Evolutionary conservation across 2,797 vertebrate genomes (phyloP).

Genomic region (Brachyrhaphis roseni): DNA sequence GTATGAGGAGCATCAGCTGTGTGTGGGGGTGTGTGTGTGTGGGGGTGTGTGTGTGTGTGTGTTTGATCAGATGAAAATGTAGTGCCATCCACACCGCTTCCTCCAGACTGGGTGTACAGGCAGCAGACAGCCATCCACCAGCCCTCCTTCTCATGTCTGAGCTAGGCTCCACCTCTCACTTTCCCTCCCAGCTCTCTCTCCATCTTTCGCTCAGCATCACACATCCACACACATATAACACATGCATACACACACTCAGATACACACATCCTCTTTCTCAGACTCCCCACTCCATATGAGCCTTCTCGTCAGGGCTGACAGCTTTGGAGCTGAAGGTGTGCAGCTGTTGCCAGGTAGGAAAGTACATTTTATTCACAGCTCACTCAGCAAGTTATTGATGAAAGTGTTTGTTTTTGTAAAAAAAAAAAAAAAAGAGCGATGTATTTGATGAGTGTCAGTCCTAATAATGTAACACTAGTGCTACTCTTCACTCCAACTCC

Average conservation of each 20-base stretch:
- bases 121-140: conserved; percentile 66
- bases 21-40: conserved; percentile 51
- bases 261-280: conserved; percentile 23
- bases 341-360: conserved; percentile 77
- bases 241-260: conserved; percentile 8
- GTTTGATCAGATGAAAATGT: conserved; percentile 69
- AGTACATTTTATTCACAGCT: conserved; percentile 39
- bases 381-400: conserved; percentile 55
- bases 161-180: conserved; percentile 74
- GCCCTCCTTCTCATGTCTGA: conserved; percentile 58
- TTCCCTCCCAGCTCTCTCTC: conserved; percentile 42
- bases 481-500: conserved; percentile 62
- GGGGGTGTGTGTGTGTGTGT: conserved; percentile 25
- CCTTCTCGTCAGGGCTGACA: conserved; percentile 59
- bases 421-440: conserved; percentile 10
- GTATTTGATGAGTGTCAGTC: conserved; percentile 40
- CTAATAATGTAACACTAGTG: conserved; percentile 42
- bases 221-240: conserved; percentile 23
- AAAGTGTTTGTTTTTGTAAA: conserved; percentile 12
- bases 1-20: conserved; percentile 50
- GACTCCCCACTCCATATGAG: conserved; percentile 69
- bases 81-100: conserved; percentile 72
- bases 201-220: conserved; percentile 38
- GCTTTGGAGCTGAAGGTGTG: conserved; percentile 76
- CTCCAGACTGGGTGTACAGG: conserved; percentile 69